Percentiles rank a stretch among this genome's conserved stretches.
Conservation (phyloP, 2,888 invertebrate species). For the Malacosoma neustria region DNA sequence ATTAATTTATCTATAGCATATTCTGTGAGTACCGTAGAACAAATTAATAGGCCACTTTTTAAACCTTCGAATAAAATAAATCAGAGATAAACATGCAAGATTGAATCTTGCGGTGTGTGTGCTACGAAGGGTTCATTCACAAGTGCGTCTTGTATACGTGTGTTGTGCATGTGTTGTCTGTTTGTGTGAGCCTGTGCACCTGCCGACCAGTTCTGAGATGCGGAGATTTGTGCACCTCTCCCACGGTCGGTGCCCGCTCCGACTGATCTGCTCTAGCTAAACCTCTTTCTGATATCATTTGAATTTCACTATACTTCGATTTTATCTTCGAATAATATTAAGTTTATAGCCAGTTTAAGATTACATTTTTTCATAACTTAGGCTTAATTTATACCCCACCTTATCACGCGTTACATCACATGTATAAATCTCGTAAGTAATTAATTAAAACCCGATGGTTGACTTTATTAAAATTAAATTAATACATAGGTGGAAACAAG, state of each 20-base stretch:
- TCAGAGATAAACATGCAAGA: conserved; percentile 68
- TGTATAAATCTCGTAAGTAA: neutral
- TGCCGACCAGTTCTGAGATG: conserved; percentile 75
- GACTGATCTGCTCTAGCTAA: conserved; percentile 59
- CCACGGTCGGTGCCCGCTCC: conserved; percentile 70
- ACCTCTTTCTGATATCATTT: conserved; percentile 57
- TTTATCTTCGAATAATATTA: conserved; percentile 18
- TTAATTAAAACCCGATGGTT: neutral
- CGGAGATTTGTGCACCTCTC: conserved; percentile 73
- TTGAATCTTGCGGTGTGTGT: conserved; percentile 32
- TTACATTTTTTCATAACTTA: neutral
- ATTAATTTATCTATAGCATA: conserved; percentile 62
- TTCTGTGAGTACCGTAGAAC: conserved; percentile 50
- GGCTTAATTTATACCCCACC: neutral
- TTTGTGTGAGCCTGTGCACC: conserved; percentile 51
- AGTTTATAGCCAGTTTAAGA: conserved; percentile 3
- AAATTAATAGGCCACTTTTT: conserved; percentile 67
- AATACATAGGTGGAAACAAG: no score
- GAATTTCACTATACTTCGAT: conserved; percentile 38
- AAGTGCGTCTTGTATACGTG: conserved; percentile 55
- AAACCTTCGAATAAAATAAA: conserved; percentile 65
- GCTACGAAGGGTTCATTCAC: conserved; percentile 61
- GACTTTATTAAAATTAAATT: neutral
- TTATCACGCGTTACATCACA: neutral
- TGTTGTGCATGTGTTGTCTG: conserved; percentile 22